These are phyloP conservation scores for Pseudococcus viburni DNA, from an alignment of 2,888 invertebrate genomes.

Conservation along the genomic window DNA sequence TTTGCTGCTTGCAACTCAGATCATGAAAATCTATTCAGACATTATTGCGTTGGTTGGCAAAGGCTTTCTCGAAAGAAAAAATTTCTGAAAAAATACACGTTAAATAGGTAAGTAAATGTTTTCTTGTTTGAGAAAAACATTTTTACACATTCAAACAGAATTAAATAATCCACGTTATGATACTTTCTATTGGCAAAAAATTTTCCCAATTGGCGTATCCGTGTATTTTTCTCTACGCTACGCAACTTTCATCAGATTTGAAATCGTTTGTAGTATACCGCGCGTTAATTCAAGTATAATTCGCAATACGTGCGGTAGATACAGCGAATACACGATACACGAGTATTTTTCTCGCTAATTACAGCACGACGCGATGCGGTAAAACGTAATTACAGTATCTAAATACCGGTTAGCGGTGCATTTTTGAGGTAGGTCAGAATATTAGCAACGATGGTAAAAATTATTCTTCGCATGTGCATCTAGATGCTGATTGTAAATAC, in stretches of 20 bases:
- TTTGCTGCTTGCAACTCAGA: too few relatives aligned
- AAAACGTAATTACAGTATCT: slow-evolving; percentile 35
- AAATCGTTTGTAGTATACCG: slow-evolving; percentile 6
- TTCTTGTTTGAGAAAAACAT: too few relatives aligned
- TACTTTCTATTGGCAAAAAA: not conserved
- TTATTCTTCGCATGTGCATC: not conserved
- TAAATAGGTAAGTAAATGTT: too few relatives aligned
- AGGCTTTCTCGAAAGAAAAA: too few relatives aligned
- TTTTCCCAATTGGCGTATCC: too few relatives aligned
- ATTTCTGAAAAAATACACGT: too few relatives aligned
- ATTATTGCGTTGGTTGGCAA: too few relatives aligned
- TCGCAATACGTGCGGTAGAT: not conserved
- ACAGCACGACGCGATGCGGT: not conserved
- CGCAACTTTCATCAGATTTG: not conserved
- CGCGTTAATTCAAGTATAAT: not conserved
- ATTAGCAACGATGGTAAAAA: slow-evolving; percentile 21
- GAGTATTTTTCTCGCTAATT: slow-evolving; percentile 17
- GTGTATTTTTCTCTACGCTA: not conserved
- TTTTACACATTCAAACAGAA: too few relatives aligned
- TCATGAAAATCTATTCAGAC: too few relatives aligned
- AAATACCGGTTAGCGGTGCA: slow-evolving; percentile 41
- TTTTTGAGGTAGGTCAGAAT: slow-evolving; percentile 52
- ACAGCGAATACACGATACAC: not conserved
- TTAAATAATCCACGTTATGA: too few relatives aligned
- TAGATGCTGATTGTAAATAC: not conserved